phyloP scores from a whole-genome alignment of 2,888 invertebrate genomes.

The Synergus umbraculus region DNA sequence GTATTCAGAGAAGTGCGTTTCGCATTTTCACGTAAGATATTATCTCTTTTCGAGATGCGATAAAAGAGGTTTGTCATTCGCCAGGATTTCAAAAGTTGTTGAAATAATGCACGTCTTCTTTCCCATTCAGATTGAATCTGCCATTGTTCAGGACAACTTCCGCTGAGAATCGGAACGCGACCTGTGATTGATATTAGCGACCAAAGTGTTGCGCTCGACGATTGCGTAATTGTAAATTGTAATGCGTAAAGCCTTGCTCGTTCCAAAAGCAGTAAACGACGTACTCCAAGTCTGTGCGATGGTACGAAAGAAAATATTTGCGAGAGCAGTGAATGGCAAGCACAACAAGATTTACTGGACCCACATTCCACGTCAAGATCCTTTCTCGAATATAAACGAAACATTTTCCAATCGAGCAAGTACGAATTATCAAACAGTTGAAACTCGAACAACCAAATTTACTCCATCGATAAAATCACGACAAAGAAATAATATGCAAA shows the following conservation, averaged over 20 bases:
- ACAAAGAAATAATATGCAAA: too few species aligned
- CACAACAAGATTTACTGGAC: conserved; percentile 14
- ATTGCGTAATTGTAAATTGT: conserved; percentile 28
- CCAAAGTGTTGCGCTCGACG: conserved; percentile 43
- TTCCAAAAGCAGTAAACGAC: conserved; percentile 33
- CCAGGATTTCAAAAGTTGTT: conserved; percentile 17
- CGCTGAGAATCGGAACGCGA: conserved; percentile 69
- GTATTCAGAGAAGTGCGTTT: neutral
- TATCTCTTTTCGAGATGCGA: neutral
- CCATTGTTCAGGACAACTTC: conserved; percentile 58
- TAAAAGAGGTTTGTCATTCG: conserved; percentile 22
- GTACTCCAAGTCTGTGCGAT: conserved; percentile 26
- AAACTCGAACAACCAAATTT: neutral
- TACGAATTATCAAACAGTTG: too few species aligned
- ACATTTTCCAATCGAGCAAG: conserved; percentile 18
- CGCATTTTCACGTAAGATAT: neutral
- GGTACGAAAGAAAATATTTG: conserved; percentile 34
- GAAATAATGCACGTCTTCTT: conserved; percentile 47
- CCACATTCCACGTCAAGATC: conserved; percentile 25
- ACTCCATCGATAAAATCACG: neutral
- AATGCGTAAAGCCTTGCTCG: neutral
- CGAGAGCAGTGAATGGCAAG: conserved; percentile 33
- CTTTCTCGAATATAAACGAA: conserved; percentile 9
- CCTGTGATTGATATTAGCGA: conserved; percentile 59
- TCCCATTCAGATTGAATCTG: conserved; percentile 60